Conservation (phyloP, 1,140 invertebrate species). For the Phthorimaea operculella region DNA sequence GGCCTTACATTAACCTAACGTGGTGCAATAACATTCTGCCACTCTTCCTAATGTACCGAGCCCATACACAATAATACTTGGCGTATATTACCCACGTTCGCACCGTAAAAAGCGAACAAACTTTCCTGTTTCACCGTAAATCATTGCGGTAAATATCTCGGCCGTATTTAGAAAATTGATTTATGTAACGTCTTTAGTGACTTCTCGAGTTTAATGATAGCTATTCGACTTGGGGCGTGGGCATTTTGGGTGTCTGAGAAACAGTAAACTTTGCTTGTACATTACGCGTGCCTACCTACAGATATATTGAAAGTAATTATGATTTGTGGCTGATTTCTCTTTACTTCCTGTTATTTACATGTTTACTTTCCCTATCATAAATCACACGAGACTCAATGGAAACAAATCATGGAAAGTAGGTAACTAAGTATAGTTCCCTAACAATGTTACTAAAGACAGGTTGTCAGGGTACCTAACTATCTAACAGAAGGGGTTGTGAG, state of each 20-base stretch:
- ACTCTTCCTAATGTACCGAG: conserved; percentile 44
- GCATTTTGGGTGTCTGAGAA: neutral
- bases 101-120: conserved; percentile 17
- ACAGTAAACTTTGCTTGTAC: neutral
- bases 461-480: neutral
- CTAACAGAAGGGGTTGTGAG: too few species aligned
- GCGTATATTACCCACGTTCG: conserved; percentile 16
- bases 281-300: too few species aligned
- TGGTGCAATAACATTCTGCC: conserved; percentile 50
- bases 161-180: conserved; percentile 52
- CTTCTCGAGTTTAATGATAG: conserved; percentile 44
- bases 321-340: too few species aligned
- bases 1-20: conserved; percentile 45
- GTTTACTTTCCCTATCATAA: too few species aligned
- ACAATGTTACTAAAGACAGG: neutral
- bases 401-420: too few species aligned
- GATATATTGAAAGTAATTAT: too few species aligned
- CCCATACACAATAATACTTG: conserved; percentile 22
- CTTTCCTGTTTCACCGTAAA: conserved; percentile 38
- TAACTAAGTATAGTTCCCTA: too few species aligned
- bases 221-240: too few species aligned
- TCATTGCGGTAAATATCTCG: conserved; percentile 43
- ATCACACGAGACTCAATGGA: too few species aligned
- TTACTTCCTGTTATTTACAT: too few species aligned
- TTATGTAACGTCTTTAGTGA: conserved; percentile 51